These are phyloP conservation scores for Drosophila affinis DNA, from an alignment of 2,888 invertebrate genomes.

Conservation along the genomic window DNA sequence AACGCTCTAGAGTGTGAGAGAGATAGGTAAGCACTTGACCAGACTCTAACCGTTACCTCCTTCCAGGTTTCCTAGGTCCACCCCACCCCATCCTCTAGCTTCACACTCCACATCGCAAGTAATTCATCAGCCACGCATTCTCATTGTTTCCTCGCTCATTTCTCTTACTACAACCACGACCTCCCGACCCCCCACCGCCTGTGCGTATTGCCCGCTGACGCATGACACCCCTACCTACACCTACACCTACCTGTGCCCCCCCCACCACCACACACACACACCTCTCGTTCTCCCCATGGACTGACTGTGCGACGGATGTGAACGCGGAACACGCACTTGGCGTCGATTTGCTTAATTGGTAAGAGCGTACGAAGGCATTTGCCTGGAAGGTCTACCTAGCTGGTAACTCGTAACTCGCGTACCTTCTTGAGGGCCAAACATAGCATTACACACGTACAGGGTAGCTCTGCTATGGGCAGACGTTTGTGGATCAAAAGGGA, in stretches of 20 bases:
- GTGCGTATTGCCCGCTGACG: slow-evolving; percentile 59
- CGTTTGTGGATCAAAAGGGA: not conserved
- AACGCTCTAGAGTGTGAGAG: too few relatives aligned
- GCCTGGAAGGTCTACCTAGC: not conserved
- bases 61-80: not conserved
- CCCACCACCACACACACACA: not conserved
- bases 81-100: slow-evolving; percentile 20
- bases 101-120: slow-evolving; percentile 46
- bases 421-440: not conserved
- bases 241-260: not conserved
- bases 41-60: slow-evolving; percentile 25
- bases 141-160: slow-evolving; percentile 57
- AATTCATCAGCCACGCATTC: slow-evolving; percentile 75
- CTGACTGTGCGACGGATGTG: slow-evolving; percentile 33
- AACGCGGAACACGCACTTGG: slow-evolving; percentile 58
- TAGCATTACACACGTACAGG: not conserved
- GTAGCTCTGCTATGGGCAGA: not conserved
- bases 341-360: slow-evolving; percentile 71
- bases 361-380: slow-evolving; percentile 23
- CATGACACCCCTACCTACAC: slow-evolving; percentile 60
- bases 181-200: not conserved
- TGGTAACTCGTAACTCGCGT: too few relatives aligned
- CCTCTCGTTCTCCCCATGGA: not conserved
- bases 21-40: slow-evolving; percentile 60
- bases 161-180: not conserved